Conservation (phyloP, 1,140 invertebrate species). For the Ericerus pela region DNA sequence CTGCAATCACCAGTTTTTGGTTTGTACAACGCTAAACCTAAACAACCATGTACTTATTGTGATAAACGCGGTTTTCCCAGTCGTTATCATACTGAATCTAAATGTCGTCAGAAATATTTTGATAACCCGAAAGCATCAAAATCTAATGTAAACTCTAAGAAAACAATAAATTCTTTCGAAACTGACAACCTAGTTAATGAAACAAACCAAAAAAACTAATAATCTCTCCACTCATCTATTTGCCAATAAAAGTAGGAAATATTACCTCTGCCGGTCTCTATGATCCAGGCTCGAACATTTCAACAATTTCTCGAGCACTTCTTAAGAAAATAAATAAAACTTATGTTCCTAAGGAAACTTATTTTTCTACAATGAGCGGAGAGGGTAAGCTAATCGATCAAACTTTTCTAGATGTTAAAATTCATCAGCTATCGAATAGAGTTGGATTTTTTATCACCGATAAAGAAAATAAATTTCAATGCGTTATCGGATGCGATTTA, state of each 20-base stretch:
- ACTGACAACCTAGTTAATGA: constrained; percentile 13
- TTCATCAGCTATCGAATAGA: constrained; percentile 3
- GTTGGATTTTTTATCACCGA: too few species aligned
- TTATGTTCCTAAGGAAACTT: constrained; percentile 8
- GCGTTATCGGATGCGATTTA: constrained; percentile 15
- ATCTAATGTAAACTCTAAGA: constrained; percentile 1
- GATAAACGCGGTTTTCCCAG: neutral
- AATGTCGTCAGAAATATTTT: constrained; percentile 19
- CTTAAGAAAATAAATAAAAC: constrained; percentile 17
- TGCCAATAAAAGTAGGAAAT: constrained; percentile 12
- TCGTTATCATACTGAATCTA: neutral
- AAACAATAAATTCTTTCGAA: constrained; percentile 15
- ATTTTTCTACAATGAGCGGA: constrained; percentile 1
- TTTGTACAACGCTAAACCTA: too few species aligned
- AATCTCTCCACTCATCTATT: constrained; percentile 17
- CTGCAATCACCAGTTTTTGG: too few species aligned
- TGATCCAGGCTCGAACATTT: constrained; percentile 17
- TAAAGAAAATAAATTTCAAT: constrained; percentile 11
- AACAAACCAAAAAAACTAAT: constrained; percentile 17
- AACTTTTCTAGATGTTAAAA: constrained; percentile 7
- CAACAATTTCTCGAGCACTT: constrained; percentile 16
- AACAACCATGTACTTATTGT: neutral
- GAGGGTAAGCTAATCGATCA: neutral
- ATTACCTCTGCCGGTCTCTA: constrained; percentile 12
- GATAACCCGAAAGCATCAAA: too few species aligned